phyloP scores from a whole-genome alignment of 2,888 invertebrate genomes.

The Acleris emargana region DNA sequence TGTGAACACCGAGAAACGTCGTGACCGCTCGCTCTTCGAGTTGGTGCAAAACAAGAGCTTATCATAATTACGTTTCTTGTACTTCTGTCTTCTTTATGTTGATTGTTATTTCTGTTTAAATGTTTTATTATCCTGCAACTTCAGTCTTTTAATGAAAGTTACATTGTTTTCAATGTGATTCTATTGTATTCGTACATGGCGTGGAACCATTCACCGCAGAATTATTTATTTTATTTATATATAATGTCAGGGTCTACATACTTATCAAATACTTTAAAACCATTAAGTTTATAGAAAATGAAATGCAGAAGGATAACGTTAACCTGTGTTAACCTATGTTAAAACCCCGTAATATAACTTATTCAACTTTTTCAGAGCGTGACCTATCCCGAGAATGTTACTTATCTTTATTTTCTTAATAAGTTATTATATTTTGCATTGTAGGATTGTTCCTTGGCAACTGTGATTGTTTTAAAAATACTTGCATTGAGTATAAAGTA shows the following conservation, averaged over 20 bases:
- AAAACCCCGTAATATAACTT: conserved; percentile 15
- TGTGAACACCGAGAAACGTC: conserved; percentile 12
- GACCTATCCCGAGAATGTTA: conserved; percentile 19
- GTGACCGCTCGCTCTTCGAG: conserved; percentile 17
- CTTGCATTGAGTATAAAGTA: not conserved
- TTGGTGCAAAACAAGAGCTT: conserved; percentile 29
- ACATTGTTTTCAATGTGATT: conserved; percentile 13
- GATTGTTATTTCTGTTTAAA: conserved; percentile 18
- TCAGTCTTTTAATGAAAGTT: conserved; percentile 3
- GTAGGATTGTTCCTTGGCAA: not conserved
- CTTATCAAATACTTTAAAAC: conserved; percentile 32
- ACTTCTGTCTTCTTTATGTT: conserved; percentile 3
- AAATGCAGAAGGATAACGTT: conserved; percentile 27
- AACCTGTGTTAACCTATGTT: conserved; percentile 17
- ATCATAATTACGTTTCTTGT: conserved; percentile 26
- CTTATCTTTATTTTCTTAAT: conserved; percentile 11
- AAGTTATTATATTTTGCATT: not conserved
- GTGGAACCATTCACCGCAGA: conserved; percentile 10
- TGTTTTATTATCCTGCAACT: conserved; percentile 10
- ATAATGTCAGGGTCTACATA: conserved; percentile 12
- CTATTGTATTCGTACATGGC: conserved; percentile 6
- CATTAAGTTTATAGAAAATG: conserved; percentile 20
- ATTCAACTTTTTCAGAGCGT: conserved; percentile 32
- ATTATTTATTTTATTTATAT: conserved; percentile 8
- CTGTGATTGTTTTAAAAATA: not conserved